These are phyloP conservation scores for Ormyrus nitidulus DNA, from an alignment of 2,888 invertebrate genomes.

Conservation along the genomic window DNA sequence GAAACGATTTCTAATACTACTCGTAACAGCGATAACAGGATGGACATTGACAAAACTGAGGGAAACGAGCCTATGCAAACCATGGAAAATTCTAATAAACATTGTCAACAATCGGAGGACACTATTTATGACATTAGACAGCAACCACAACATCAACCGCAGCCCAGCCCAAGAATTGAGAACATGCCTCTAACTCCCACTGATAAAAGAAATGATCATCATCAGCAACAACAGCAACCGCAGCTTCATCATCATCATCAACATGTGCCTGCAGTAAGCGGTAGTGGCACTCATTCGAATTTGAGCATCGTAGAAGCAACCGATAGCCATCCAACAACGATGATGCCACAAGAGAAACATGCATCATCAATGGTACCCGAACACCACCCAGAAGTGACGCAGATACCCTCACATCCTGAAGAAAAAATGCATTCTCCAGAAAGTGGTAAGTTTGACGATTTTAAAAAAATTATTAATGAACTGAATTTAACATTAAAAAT, in stretches of 20 bases:
- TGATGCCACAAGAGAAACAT: constrained; percentile 65
- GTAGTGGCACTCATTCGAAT: constrained; percentile 39
- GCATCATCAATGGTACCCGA: constrained; percentile 56
- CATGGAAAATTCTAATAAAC: constrained; percentile 5
- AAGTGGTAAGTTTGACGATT: constrained; percentile 64
- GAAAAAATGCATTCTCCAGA: constrained; percentile 73
- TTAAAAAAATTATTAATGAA: neutral
- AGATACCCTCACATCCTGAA: constrained; percentile 65
- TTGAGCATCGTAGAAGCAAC: constrained; percentile 42
- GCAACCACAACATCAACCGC: too few relatives aligned
- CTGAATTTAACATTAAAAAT: too few relatives aligned
- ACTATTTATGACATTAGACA: constrained; percentile 51
- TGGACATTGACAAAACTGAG: constrained; percentile 19
- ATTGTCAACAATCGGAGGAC: neutral
- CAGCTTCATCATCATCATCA: constrained; percentile 31
- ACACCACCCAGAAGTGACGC: constrained; percentile 58
- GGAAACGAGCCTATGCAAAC: constrained; percentile 52
- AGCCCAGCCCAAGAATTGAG: constrained; percentile 54
- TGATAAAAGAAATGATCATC: constrained; percentile 56
- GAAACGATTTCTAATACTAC: constrained; percentile 23
- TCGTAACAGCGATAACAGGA: neutral
- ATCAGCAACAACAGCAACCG: neutral
- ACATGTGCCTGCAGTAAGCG: constrained; percentile 10
- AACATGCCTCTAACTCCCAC: constrained; percentile 49
- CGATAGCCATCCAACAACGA: constrained; percentile 41